Conservation (phyloP, 2,113 vertebrate genomes). For the Chloropsis cyanopogon region DNA sequence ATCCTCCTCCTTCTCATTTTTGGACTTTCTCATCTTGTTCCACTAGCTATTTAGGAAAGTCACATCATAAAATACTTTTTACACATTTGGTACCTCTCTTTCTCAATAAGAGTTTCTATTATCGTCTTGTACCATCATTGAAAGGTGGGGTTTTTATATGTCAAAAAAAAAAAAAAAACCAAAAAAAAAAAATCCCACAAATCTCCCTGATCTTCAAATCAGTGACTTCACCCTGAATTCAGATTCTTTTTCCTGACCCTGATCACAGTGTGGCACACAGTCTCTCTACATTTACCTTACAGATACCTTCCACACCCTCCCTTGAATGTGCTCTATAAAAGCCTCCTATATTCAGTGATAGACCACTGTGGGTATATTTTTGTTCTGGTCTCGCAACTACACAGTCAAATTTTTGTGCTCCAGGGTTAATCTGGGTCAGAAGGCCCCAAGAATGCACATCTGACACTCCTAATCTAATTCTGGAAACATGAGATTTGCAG, state of each 20-base stretch:
- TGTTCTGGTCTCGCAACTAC: not conserved
- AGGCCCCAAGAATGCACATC: constrained; percentile 11
- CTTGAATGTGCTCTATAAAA: not conserved
- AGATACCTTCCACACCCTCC: not conserved
- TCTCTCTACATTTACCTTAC: not conserved
- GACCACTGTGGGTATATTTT: not conserved
- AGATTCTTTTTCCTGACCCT: not conserved
- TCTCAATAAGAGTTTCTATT: not conserved
- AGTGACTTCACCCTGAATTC: not conserved
- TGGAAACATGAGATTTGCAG: constrained; percentile 48
- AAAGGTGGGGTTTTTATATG: not conserved
- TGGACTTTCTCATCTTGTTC: not conserved
- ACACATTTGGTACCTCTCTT: not conserved
- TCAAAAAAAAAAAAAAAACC: not conserved
- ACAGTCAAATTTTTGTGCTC: not conserved
- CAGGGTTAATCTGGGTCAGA: constrained; percentile 40
- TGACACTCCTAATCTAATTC: constrained; percentile 46
- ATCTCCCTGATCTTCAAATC: not conserved
- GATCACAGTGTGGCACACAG: not conserved
- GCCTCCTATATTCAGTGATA: not conserved
- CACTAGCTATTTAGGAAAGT: not conserved
- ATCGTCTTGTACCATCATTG: accelerated
- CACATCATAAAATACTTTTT: not conserved
- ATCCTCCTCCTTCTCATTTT: not conserved
- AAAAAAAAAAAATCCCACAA: not conserved